Evolutionary conservation across 37 sponge, comb jelly and placozoan species (phyloP).

Genomic region (Lycopodina hypogea): DNA sequence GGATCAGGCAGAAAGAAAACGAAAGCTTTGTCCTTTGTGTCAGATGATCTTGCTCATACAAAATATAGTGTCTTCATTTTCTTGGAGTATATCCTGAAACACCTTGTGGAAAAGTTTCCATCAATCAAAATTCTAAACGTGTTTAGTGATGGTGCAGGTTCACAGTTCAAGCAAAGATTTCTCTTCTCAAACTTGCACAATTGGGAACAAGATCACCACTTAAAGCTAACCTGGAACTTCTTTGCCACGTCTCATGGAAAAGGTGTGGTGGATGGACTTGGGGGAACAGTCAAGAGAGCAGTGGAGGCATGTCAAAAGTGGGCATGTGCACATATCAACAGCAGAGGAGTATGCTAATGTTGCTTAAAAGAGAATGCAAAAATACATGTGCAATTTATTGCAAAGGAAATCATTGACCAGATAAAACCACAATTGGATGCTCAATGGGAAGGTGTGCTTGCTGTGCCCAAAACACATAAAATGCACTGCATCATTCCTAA

Average conservation of each 20-base stretch:
- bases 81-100: conserved; percentile 27
- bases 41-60: conserved; percentile 40
- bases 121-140: background rate
- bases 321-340: conserved; percentile 2
- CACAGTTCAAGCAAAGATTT: conserved; percentile 29
- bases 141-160: conserved; percentile 38
- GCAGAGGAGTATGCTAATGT: conserved; percentile 27
- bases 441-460: conserved; percentile 25
- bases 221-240: conserved; percentile 26
- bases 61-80: conserved; percentile 29
- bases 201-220: too few species aligned
- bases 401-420: conserved; percentile 7
- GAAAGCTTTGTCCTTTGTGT: conserved; percentile 13
- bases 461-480: conserved; percentile 29
- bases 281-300: conserved; percentile 41
- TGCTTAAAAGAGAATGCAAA: conserved; percentile 8
- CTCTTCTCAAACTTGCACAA: conserved; percentile 29
- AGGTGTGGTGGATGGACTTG: conserved; percentile 42
- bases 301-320: conserved; percentile 25
- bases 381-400: conserved; percentile 19
- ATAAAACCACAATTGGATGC: conserved; percentile 6
- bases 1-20: background rate
- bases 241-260: conserved; percentile 52
- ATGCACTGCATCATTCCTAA: conserved; percentile 7
- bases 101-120: conserved; percentile 1